Evolutionary conservation across 2,113 vertebrate species (phyloP).

Genomic region (Formicarius rufipectus): DNA sequence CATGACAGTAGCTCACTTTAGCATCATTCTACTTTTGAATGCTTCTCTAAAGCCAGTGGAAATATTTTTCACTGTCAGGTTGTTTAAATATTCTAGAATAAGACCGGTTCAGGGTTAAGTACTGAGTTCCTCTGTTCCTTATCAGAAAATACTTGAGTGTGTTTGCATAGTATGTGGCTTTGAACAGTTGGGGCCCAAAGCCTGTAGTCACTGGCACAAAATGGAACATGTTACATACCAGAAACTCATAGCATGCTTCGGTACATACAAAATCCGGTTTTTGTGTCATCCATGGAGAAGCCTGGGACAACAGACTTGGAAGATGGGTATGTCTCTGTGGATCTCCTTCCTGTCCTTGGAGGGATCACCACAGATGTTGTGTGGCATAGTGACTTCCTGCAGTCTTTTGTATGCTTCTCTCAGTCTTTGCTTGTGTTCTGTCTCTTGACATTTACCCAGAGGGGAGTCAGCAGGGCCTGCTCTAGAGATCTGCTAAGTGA

Average conservation of each 20-base stretch:
- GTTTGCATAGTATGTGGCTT: neutral
- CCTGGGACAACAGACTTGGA: neutral
- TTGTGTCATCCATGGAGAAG: neutral
- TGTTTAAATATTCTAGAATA: neutral
- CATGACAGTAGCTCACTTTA: neutral
- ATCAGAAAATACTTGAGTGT: neutral
- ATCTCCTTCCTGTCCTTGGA: neutral
- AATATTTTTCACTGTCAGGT: neutral
- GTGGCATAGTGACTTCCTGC: neutral
- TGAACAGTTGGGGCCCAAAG: neutral
- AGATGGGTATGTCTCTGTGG: neutral
- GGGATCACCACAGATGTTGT: neutral
- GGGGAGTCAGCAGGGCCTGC: neutral
- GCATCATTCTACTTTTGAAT: neutral
- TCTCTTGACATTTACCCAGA: neutral
- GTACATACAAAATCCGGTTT: neutral
- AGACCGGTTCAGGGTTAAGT: neutral
- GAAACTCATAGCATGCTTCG: neutral
- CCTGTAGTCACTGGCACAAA: neutral
- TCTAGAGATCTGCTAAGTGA: neutral
- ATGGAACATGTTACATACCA: fast-evolving
- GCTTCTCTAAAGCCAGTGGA: neutral
- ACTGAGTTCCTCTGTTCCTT: neutral
- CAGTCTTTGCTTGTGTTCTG: neutral
- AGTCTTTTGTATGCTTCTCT: neutral